Conservation (phyloP, 1,140 invertebrate species). For the Asbolus verrucosus region DNA sequence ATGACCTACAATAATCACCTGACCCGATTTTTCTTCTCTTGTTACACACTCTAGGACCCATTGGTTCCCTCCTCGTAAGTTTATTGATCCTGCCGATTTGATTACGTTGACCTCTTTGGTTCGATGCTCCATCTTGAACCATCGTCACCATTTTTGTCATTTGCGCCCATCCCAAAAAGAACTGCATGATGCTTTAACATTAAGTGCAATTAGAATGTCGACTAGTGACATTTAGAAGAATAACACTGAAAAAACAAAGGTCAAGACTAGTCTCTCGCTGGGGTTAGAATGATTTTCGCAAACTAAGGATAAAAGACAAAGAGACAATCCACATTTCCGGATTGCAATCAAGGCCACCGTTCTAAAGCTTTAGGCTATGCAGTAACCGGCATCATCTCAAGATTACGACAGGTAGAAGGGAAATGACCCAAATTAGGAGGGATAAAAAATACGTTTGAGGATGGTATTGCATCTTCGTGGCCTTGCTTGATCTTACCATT, state of each 20-base stretch:
- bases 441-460: too few species aligned
- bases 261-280: constrained; percentile 49
- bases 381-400: constrained; percentile 12
- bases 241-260: constrained; percentile 46
- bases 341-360: constrained; percentile 54
- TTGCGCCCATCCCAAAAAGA: not conserved
- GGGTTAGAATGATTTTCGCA: constrained; percentile 40
- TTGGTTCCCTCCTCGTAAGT: constrained; percentile 39
- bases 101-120: constrained; percentile 47
- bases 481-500: not conserved
- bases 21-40: not conserved
- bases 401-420: constrained; percentile 29
- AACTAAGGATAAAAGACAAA: constrained; percentile 12
- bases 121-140: constrained; percentile 35
- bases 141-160: too few species aligned
- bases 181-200: not conserved
- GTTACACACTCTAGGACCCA: constrained; percentile 17
- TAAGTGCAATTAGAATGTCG: constrained; percentile 51
- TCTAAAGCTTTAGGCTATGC: constrained; percentile 51
- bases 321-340: constrained; percentile 44
- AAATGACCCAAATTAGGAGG: constrained; percentile 32
- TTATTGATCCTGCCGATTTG: constrained; percentile 49
- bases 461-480: constrained; percentile 1
- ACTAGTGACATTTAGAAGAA: constrained; percentile 57
- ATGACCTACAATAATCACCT: too few species aligned